These are phyloP conservation scores for Ormyrus thymus DNA, from an alignment of 2,888 invertebrate species.

Conservation along the genomic window DNA sequence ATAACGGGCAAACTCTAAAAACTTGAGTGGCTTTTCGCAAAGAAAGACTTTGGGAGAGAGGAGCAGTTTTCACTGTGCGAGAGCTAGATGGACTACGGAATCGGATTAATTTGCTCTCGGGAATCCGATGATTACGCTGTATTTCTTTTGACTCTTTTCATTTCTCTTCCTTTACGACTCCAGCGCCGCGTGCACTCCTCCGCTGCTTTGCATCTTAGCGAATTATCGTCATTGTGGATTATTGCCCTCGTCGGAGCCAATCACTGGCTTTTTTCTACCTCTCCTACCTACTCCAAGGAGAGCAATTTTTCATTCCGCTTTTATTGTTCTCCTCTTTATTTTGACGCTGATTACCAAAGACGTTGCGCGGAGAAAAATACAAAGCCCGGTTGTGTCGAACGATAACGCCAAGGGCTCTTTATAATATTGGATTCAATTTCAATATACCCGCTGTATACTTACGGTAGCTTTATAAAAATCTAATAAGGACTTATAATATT, in stretches of 20 bases:
- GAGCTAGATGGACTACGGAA: constrained; percentile 57
- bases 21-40: constrained; percentile 64
- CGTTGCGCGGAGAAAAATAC: background rate
- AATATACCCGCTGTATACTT: background rate
- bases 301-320: background rate
- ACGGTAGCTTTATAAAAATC: too few species aligned
- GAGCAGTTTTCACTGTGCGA: constrained; percentile 48
- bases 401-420: background rate
- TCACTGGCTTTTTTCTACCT: constrained; percentile 9
- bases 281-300: background rate
- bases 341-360: constrained; percentile 30
- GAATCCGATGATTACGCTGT: constrained; percentile 35
- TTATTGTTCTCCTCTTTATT: constrained; percentile 12
- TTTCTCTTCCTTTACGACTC: background rate
- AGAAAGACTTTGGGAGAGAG: constrained; percentile 57
- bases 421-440: constrained; percentile 6
- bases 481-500: too few species aligned
- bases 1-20: constrained; percentile 57
- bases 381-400: background rate
- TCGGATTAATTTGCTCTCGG: constrained; percentile 67
- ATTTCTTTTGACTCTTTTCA: constrained; percentile 30
- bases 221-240: constrained; percentile 38
- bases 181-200: background rate
- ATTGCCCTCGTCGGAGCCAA: constrained; percentile 34
- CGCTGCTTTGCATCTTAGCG: constrained; percentile 37